phyloP scores from a whole-genome alignment of 2,888 invertebrate genomes.

The Cephus pygmeus region DNA sequence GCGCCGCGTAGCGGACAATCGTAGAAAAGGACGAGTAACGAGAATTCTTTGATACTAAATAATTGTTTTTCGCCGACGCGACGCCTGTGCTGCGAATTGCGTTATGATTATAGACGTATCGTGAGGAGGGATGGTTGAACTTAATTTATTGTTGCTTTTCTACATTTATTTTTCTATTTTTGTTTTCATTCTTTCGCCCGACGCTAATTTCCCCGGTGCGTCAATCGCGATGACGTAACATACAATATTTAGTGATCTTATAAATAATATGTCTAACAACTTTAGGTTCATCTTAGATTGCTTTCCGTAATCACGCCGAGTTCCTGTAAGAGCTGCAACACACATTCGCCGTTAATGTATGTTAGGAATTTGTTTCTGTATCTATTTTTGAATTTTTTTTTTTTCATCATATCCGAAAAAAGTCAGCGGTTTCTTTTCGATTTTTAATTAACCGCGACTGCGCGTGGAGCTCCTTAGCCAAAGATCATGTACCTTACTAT shows the following conservation, averaged over 20 bases:
- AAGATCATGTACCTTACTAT: slow-evolving; percentile 51
- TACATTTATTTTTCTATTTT: not conserved
- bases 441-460: slow-evolving; percentile 23
- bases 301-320: slow-evolving; percentile 61
- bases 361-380: not conserved
- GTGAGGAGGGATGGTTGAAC: not conserved
- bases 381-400: not conserved
- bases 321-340: slow-evolving; percentile 35
- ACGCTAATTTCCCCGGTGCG: not conserved
- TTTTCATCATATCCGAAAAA: too few species aligned
- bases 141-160: not conserved
- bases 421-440: not conserved
- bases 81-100: not conserved
- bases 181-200: not conserved
- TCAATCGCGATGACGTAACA: slow-evolving; percentile 39
- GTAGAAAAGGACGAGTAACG: not conserved
- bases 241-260: slow-evolving; percentile 58
- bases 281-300: slow-evolving; percentile 62
- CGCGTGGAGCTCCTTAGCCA: slow-evolving; percentile 42
- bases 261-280: slow-evolving; percentile 64
- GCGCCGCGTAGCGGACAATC: not conserved
- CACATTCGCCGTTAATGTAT: not conserved
- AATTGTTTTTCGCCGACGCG: not conserved
- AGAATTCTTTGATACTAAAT: not conserved
- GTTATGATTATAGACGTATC: not conserved